phyloP scores from a whole-genome alignment of 2,888 invertebrate genomes.

The Ormia ochracea region DNA sequence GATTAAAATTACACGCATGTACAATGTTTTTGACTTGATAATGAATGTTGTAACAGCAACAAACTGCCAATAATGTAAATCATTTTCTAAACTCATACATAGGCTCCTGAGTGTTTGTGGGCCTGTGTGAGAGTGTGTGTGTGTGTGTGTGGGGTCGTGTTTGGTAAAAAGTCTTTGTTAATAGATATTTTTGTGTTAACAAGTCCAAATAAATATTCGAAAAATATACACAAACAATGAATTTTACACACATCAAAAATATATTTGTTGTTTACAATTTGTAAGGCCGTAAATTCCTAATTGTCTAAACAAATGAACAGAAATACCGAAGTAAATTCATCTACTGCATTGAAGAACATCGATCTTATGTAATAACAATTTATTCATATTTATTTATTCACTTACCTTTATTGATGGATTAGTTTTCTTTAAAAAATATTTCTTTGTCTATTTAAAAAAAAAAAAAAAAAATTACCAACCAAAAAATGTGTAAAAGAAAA shows the following conservation, averaged over 20 bases:
- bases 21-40: conserved; percentile 4
- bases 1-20: conserved; percentile 20
- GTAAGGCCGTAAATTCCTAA: background rate
- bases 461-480: background rate
- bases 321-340: background rate
- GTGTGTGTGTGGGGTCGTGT: too few species aligned
- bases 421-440: background rate
- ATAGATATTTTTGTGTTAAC: conserved; percentile 6
- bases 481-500: background rate
- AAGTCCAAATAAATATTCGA: conserved; percentile 3
- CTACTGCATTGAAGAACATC: conserved; percentile 8
- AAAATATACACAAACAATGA: background rate
- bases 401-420: background rate
- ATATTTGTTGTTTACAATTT: background rate
- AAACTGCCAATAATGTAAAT: conserved; percentile 20
- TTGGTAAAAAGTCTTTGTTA: background rate
- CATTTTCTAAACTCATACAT: background rate
- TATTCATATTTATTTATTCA: too few species aligned
- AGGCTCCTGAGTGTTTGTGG: background rate
- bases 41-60: conserved; percentile 16
- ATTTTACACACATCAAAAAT: background rate
- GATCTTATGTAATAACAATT: background rate
- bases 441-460: background rate
- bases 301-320: background rate
- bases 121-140: too few species aligned